phyloP scores from a whole-genome alignment of 23 tunicate genomes.

The Clavelina lepadiformis region DNA sequence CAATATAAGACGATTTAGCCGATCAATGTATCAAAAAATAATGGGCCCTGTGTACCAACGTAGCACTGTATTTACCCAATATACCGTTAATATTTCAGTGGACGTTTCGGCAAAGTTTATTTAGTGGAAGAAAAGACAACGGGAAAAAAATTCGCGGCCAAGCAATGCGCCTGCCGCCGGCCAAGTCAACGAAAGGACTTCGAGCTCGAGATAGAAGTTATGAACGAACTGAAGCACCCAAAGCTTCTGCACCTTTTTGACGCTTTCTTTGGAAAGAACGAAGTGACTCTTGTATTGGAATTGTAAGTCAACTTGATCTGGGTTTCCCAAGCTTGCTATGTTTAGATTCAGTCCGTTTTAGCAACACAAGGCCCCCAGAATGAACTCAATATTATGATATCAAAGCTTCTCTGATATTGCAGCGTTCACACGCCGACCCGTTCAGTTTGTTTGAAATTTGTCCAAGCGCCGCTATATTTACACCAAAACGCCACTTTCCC shows the following conservation, averaged over 20 bases:
- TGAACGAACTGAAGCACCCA: conserved; percentile 67
- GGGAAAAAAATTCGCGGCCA: conserved; percentile 71
- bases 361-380: no score
- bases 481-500: no score
- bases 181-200: conserved; percentile 78
- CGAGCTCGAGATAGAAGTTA: conserved; percentile 74
- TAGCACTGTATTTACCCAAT: background rate
- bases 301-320: conserved; percentile 87
- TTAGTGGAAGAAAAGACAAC: conserved; percentile 38
- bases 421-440: no score
- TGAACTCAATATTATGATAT: no score
- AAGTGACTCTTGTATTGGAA: conserved; percentile 72
- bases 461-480: no score
- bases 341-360: no score
- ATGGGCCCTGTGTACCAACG: background rate
- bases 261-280: conserved; percentile 37
- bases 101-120: conserved; percentile 78
- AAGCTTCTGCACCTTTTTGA: conserved; percentile 54
- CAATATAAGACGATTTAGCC: background rate
- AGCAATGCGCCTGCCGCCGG: conserved; percentile 61
- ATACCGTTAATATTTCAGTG: conserved; percentile 24
- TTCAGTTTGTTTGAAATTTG: no score
- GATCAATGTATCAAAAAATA: background rate
- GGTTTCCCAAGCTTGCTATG: no score
- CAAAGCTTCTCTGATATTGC: no score